A percentile compares a stretch with the other conserved stretches of the same genome.
Evolutionary conservation across 2,113 vertebrate species (phyloP).

Genomic region (Pantherophis guttatus): DNA sequence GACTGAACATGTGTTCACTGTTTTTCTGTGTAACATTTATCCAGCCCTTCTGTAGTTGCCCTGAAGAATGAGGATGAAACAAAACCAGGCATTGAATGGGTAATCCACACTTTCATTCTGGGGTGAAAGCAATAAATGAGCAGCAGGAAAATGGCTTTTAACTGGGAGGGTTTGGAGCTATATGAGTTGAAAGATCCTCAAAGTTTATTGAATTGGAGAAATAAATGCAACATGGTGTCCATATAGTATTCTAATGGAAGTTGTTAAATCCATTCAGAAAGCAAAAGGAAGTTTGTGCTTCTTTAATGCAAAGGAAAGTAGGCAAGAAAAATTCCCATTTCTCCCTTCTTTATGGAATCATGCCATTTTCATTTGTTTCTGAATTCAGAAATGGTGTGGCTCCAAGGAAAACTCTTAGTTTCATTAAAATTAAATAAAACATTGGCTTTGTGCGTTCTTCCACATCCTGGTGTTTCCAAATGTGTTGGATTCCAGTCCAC

Average conservation of each 20-base stretch:
- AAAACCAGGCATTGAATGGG: background rate
- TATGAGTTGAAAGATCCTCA: background rate
- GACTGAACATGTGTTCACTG: background rate
- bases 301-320: background rate
- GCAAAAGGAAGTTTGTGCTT: background rate
- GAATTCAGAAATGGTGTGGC: background rate
- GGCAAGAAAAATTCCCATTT: background rate
- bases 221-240: background rate
- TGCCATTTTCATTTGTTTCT: background rate
- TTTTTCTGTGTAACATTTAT: background rate
- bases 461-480: background rate
- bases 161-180: background rate
- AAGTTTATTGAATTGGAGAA: background rate
- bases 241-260: background rate
- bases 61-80: background rate
- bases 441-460: background rate
- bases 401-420: background rate
- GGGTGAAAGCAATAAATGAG: background rate
- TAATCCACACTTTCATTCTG: background rate
- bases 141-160: background rate
- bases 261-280: background rate
- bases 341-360: background rate
- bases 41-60: background rate
- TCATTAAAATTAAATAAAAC: background rate
- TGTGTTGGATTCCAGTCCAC: background rate